A percentile compares a stretch with the other conserved stretches of the same genome.
phyloP scores from a whole-genome alignment of 1,140 invertebrate genomes.

The Drosophila oshimai region DNA sequence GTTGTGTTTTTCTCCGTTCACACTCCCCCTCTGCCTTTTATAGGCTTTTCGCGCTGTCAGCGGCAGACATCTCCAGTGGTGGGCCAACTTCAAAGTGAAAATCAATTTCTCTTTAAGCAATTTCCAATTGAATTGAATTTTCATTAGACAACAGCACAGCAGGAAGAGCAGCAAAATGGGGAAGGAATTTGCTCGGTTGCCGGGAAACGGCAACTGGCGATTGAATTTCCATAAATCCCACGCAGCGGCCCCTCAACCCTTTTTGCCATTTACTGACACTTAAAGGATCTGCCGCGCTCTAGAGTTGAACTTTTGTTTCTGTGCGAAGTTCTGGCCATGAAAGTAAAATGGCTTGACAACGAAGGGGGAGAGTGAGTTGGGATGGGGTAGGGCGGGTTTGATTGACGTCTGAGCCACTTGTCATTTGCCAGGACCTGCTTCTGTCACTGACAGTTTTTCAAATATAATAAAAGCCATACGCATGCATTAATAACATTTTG shows the following conservation, averaged over 20 bases:
- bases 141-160: constrained; percentile 56
- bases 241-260: constrained; percentile 21
- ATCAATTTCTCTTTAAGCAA: constrained; percentile 67
- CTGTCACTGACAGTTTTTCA: constrained; percentile 30
- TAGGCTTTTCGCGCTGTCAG: constrained; percentile 38
- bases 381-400: constrained; percentile 17
- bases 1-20: not conserved
- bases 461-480: constrained; percentile 23
- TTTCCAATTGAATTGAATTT: constrained; percentile 72
- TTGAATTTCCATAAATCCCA: constrained; percentile 56
- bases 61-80: constrained; percentile 32
- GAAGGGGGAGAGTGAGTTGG: not conserved
- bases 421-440: constrained; percentile 38
- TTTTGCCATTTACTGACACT: constrained; percentile 59
- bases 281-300: constrained; percentile 42
- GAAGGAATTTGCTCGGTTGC: constrained; percentile 4
- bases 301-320: constrained; percentile 30
- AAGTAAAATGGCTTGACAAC: constrained; percentile 19
- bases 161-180: constrained; percentile 7
- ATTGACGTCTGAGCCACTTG: constrained; percentile 57
- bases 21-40: not conserved
- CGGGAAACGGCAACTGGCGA: constrained; percentile 21
- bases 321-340: constrained; percentile 28
- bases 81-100: constrained; percentile 63
- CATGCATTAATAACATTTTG: constrained; percentile 42